Evolutionary conservation across 1,140 invertebrate genomes (phyloP), one percentile per base, ranked within the genome.

Genomic region (Globodera rostochiensis): DNA sequence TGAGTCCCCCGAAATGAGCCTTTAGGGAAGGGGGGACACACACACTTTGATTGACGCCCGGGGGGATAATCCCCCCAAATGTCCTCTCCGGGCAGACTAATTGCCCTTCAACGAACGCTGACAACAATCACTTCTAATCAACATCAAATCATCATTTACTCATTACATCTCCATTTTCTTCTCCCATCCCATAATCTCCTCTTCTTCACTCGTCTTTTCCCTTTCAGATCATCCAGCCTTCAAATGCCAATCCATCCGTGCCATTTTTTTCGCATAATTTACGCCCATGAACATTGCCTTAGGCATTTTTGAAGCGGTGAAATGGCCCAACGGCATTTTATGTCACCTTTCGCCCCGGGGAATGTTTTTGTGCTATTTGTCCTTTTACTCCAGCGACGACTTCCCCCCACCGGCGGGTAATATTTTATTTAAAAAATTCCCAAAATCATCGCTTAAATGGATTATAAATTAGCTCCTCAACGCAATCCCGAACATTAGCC

Each of bases 401-500:
- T 64, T 64, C 57, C 57, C 57, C 57, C 57, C 57, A 19, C 19
- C 19, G 13, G 57, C 15, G 13, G 57, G 57, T 64, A 64, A 60
- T 64, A 36, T 36, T 36, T 64, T n/a, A 64, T 64, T 64, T 19
- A 64, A 64, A 60, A 36, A 36, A 36, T 36, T 36, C 1, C 36
- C 36, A 0, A 36, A 36, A 36, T 36, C 36, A 36, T 36, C 36
- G 36, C 36, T 36, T 36, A 36, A 36, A 36, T 36, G 36, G 36
- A 0, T 36, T 36, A 36, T 3, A 36, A 36, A 36, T 36, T 36
- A 36, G 36, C 36, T 0, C 36, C 57, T 19, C 13, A 64, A 19
- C 50, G 11, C 57, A 11, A 15, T 64, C 57, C 57, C 57, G 57
- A 76, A 76, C 77, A 21, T 69, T 78, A 50, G 64, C 77, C 70